phyloP scores from a whole-genome alignment of 1,140 invertebrate genomes.

The Drosophila virilis region DNA sequence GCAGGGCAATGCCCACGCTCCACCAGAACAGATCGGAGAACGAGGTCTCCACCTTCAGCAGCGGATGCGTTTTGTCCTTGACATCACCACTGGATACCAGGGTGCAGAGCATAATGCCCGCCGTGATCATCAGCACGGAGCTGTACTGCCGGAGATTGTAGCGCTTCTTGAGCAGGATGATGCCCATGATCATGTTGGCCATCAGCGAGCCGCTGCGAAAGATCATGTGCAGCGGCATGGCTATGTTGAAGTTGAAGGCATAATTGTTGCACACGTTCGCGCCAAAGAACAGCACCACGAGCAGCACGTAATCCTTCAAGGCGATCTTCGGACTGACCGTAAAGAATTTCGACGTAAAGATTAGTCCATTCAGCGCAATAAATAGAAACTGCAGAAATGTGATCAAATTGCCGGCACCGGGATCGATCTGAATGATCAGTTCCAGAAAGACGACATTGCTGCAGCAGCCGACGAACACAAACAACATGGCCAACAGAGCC shows the following conservation, averaged over 20 bases:
- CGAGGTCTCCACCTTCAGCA: conserved; percentile 50
- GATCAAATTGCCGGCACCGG: conserved; percentile 95
- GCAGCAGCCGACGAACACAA: conserved; percentile 95
- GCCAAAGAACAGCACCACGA: conserved; percentile 96
- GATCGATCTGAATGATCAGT: conserved; percentile 93
- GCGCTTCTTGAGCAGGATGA: conserved; percentile 93
- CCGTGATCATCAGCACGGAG: conserved; percentile 96
- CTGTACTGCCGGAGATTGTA: conserved; percentile 95
- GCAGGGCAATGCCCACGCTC: conserved; percentile 91
- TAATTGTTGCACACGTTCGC: conserved; percentile 85
- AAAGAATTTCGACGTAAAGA: conserved; percentile 92
- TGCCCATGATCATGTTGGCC: conserved; percentile 97
- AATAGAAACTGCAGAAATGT: conserved; percentile 97
- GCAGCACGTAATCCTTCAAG: conserved; percentile 91
- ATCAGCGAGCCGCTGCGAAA: conserved; percentile 98
- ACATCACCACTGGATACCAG: conserved; percentile 89
- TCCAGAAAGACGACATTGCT: conserved; percentile 96
- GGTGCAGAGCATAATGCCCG: conserved; percentile 96
- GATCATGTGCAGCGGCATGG: conserved; percentile 99
- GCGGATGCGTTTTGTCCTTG: conserved; percentile 82
- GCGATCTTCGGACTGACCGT: conserved; percentile 89
- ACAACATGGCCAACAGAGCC: conserved; percentile 88
- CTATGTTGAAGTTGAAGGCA: conserved; percentile 97
- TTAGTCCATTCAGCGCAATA: conserved; percentile 94
- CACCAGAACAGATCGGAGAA: conserved; percentile 89